Evolutionary conservation across 1,140 invertebrate genomes (phyloP), one percentile per base, ranked within the genome.

Genomic region (Calycopis cecrops): DNA sequence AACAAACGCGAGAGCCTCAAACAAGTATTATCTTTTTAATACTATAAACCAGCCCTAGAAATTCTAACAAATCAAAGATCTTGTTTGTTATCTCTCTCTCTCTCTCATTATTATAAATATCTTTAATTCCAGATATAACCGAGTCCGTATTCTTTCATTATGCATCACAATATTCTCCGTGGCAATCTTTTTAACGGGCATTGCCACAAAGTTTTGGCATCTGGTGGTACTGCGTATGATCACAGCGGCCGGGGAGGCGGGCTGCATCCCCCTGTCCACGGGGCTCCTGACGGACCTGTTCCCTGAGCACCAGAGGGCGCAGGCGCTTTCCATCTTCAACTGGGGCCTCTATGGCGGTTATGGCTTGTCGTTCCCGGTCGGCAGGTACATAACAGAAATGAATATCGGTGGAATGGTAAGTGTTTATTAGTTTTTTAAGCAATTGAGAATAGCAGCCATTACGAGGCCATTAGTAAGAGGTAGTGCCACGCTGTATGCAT

Each of bases 281-380:
- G 93, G 93, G 4, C 92, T 98, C 44, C 89, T 98, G 11, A 94
- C 95, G 0, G 96, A 98, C 72, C 91, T 96, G 65, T 96, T 96
- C 68, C 90, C 92, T 0, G 94, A 95, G 78, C 90, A 94, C 52
- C 92, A 95, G 62, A 90, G 96, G 59, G 97, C 94, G 9, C 85
- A 97, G 11, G 96, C 97, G 0, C 92, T 98, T 89, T 96, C 96
- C 0, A 93, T 98, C 53, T 98, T 98, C 87, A 98, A 98, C 83
- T 98, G 96, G 96, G 97, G 97, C 34, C 97, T 98, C 61, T 98
- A 98, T 72, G 94, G 96, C 16, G 97, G 96, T 10, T 98, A 97
- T 64, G 96, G 96, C 40, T 92, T 98, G 44, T 95, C 96, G 9
- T 98, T 97, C 76, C 96, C 96, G 0, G 92, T 98, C 14, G 96